These are phyloP conservation scores for Adela reaumurella DNA, from an alignment of 2,888 invertebrate species.

Conservation along the genomic window DNA sequence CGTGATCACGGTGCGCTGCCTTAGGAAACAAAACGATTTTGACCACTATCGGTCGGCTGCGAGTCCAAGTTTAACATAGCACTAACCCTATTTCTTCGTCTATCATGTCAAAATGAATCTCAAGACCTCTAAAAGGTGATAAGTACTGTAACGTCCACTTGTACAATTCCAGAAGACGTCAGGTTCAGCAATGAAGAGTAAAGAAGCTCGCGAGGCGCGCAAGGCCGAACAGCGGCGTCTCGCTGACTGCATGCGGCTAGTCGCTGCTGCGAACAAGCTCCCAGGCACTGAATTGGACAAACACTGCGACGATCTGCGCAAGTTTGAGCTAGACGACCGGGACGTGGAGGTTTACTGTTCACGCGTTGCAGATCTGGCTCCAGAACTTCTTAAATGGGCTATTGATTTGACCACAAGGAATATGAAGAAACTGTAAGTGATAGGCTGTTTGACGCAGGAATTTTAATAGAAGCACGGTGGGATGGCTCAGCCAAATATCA, in stretches of 20 bases:
- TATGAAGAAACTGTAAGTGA: conserved; percentile 70
- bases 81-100: no score
- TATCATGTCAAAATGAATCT: no score
- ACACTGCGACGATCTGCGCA: conserved; percentile 58
- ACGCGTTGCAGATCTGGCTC: conserved; percentile 53
- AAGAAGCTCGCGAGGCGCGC: conserved; percentile 59
- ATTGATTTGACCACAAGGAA: conserved; percentile 74
- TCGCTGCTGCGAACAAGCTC: conserved; percentile 59
- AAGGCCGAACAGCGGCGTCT: conserved; percentile 59
- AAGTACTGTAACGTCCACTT: not conserved
- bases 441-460: conserved; percentile 7
- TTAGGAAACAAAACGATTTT: no score
- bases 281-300: conserved; percentile 54
- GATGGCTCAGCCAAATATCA: no score
- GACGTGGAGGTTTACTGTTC: conserved; percentile 59
- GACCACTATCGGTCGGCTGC: no score
- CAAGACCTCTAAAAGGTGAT: no score
- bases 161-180: conserved; percentile 39
- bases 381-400: conserved; percentile 62
- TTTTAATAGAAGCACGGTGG: not conserved
- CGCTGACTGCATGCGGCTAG: conserved; percentile 55
- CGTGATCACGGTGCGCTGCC: no score
- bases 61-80: no score
- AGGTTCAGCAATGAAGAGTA: conserved; percentile 45
- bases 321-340: conserved; percentile 59